Evolutionary conservation across 2,888 invertebrate genomes (phyloP), one percentile per base, ranked within the genome.

Genomic region (Dasysyrphus albostriatus): DNA sequence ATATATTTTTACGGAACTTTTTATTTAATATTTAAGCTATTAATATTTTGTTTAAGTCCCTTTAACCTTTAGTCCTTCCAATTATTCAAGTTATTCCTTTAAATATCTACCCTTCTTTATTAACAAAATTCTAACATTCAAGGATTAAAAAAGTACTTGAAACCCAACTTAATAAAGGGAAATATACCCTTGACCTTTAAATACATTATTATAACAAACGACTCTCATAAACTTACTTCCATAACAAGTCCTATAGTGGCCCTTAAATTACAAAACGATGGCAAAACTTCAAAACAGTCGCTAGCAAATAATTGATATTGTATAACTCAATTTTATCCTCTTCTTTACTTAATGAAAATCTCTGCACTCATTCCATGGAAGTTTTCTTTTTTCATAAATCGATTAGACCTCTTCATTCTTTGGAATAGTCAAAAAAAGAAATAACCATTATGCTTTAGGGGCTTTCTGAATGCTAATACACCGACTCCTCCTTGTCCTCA

Each of bases 331-430:
- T 32, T 14, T n/a, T 54, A 54, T 54, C 29, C 54, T 32, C 5
- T 49, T 49, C 47, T 16, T 5, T 47, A 47, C 9, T 10, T 10
- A 12, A 12, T 54, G 8, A 14, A 54, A 54, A 29, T 24, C 24
- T 51, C 10, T 49, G 6, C 10, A 10, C 5, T 49, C 8, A 6
- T 32, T 24, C 10, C 12, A 24, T 54, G 6, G 3, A 8, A 61
- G 61, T 4, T 7, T 32, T 29, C 7, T 1, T 42, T 42, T 42
- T 61, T 42, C 42, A 61, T 42, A 61, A 61, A 61, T 61, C 61
- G 61, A 61, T 61, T 42, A 61, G 39, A 61, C 61, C 9, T 61
- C 61, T 42, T 61, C 4, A 42, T 42, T 14, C 24, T 42, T 24
- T 9, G 1, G 24, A 61, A 42, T 61, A 61, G 39, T 24, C 39